Evolutionary conservation across 2,113 vertebrate genomes (phyloP).

Genomic region (Myotis lucifugus): DNA sequence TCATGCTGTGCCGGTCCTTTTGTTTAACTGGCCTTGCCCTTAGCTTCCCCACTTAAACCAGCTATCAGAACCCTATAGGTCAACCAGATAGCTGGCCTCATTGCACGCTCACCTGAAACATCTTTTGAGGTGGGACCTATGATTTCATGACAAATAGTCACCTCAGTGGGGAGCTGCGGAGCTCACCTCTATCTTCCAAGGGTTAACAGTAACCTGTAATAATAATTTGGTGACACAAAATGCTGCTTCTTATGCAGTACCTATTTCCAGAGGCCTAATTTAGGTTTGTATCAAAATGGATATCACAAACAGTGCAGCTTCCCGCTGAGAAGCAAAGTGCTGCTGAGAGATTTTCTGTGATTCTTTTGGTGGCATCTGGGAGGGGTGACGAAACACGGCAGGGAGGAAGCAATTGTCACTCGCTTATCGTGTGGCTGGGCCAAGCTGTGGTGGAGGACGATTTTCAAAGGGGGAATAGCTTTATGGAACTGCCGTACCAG

Average conservation of each 20-base stretch:
- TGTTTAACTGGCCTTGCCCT: slow-evolving; percentile 81
- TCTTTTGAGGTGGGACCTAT: slow-evolving; percentile 77
- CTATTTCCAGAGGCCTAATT: slow-evolving; percentile 89
- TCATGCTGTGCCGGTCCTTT: slow-evolving; percentile 75
- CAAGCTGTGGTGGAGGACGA: slow-evolving; percentile 53
- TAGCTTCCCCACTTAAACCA: slow-evolving; percentile 74
- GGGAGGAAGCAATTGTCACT: slow-evolving; percentile 71
- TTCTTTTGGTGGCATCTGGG: slow-evolving; percentile 73
- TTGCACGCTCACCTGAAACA: slow-evolving; percentile 76
- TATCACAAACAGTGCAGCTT: slow-evolving; percentile 84
- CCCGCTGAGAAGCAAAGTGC: slow-evolving; percentile 86
- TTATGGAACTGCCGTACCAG: slow-evolving; percentile 47
- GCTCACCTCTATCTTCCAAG: slow-evolving; percentile 86
- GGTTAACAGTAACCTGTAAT: slow-evolving; percentile 89
- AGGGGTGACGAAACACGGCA: slow-evolving; percentile 62
- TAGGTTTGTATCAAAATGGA: slow-evolving; percentile 88
- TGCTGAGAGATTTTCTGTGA: slow-evolving; percentile 76
- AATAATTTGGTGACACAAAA: slow-evolving; percentile 87
- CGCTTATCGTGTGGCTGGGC: slow-evolving; percentile 35
- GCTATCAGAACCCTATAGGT: slow-evolving; percentile 80
- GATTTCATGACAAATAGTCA: slow-evolving; percentile 84
- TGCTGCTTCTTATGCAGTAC: slow-evolving; percentile 89
- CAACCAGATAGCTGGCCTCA: slow-evolving; percentile 78
- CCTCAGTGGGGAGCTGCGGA: slow-evolving; percentile 82
- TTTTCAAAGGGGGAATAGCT: slow-evolving; percentile 68